Base-by-base conservation (phyloP, 2,888 invertebrate genomes). In the Drosophila mettleri region DNA sequence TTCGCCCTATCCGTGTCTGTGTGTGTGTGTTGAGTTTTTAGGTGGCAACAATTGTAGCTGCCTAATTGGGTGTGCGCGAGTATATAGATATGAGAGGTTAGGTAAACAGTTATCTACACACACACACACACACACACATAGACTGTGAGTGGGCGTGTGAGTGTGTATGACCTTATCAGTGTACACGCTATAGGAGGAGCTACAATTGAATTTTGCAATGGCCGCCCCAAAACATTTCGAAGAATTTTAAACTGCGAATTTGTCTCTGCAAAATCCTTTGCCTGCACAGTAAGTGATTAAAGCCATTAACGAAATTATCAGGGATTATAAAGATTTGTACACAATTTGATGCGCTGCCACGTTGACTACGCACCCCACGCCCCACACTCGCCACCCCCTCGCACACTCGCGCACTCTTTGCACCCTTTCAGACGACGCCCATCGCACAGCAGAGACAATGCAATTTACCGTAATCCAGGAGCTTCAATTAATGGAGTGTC, bases 271-370 rank as follows among this genome's bases (percentile, higher is more conserved):
- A 33, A 29, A 71, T 43, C 33, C 61, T 52, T 49, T 57, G 66
- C 54, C 86, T 85, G 86, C 38, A 72, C 66, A 16, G 88, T 85
- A 84, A 89, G 87, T 91, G 91, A 91, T 91, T 91, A 91, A 91
- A 90, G 79, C 91, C 91, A 91, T 91, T 91, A 91, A 91, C 90
- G 86, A 91, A 91, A 91, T 91, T 91, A 91, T 91, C 89, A 86
- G 65, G 89, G 91, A 91, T 91, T 91, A 90, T 86, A 85, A 83
- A 85, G 91, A 91, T 91, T 90, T 91, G 77, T 82, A 74, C 73
- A 75, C 78, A 77, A 88, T 86, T 86, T 78, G 73, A 77, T 85
- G 88, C 72, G 71, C 67, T 52, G 65, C 70, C 72, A 75, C 69
- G 74, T 49, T 66, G 62, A 55, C 65, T 14, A 33, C 38, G 4